A percentile compares a stretch with the other conserved stretches of the same genome.
These are phyloP conservation scores for Mareca strepera DNA, from an alignment of 2,797 vertebrate species.

Conservation along the genomic window DNA sequence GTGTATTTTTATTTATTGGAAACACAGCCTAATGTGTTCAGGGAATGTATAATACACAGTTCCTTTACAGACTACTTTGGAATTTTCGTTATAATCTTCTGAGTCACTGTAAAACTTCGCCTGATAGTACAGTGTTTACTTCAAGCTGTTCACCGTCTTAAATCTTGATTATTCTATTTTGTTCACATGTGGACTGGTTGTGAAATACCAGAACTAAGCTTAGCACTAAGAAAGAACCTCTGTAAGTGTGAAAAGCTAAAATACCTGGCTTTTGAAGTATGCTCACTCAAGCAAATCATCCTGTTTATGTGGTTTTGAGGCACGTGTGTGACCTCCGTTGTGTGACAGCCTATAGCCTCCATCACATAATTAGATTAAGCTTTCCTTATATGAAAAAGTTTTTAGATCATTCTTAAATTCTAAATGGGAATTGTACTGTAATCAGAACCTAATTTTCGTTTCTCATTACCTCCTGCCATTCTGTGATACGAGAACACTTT, in stretches of 20 bases:
- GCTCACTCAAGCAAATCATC: neutral
- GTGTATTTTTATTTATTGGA: neutral
- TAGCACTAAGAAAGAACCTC: neutral
- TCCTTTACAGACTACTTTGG: neutral
- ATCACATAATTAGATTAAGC: neutral
- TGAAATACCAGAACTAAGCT: neutral
- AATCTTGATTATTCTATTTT: neutral
- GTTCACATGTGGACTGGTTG: neutral
- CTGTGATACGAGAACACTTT: neutral
- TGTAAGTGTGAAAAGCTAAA: neutral
- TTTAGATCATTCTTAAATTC: slow-evolving; percentile 33
- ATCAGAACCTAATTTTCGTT: slow-evolving; percentile 37
- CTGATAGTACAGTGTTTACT: neutral
- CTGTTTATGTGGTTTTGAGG: neutral
- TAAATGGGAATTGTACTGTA: neutral
- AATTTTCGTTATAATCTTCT: neutral
- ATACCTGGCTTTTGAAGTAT: neutral
- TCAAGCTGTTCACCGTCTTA: neutral
- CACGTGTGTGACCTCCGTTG: neutral
- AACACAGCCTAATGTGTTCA: neutral
- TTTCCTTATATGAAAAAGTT: neutral
- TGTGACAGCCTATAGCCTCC: neutral
- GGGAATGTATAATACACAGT: neutral
- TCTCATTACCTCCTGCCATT: slow-evolving; percentile 23
- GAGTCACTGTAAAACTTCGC: neutral